These are phyloP conservation scores for Chaenocephalus aceratus DNA, from an alignment of 2,113 vertebrate genomes.

Conservation along the genomic window DNA sequence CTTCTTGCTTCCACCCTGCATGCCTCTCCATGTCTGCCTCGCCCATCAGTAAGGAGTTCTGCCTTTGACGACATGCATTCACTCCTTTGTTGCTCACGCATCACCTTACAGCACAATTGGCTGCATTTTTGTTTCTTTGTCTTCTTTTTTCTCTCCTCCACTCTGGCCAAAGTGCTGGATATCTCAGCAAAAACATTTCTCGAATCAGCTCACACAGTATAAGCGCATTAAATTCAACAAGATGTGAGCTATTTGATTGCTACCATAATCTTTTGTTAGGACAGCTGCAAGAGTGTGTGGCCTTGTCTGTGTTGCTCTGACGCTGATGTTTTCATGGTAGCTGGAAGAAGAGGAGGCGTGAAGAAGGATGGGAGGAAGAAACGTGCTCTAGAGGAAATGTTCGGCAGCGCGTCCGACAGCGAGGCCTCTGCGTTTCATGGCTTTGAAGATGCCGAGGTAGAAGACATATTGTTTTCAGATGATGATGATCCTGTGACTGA, in stretches of 20 bases:
- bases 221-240: slow-evolving; percentile 34
- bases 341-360: slow-evolving; percentile 90
- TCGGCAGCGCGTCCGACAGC: slow-evolving; percentile 93
- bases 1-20: slow-evolving; percentile 64
- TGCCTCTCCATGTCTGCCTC: slow-evolving; percentile 59
- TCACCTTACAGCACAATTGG: slow-evolving; percentile 40
- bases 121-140: slow-evolving; percentile 21
- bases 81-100: slow-evolving; percentile 57
- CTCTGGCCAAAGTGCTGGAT: slow-evolving; percentile 34
- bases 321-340: slow-evolving; percentile 91
- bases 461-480: slow-evolving; percentile 88
- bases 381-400: slow-evolving; percentile 92
- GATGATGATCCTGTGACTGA: slow-evolving; percentile 72
- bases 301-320: slow-evolving; percentile 89
- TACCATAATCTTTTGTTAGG: slow-evolving; percentile 34
- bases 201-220: slow-evolving; percentile 6
- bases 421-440: slow-evolving; percentile 95
- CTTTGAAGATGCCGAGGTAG: slow-evolving; percentile 93
- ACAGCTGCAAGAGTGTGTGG: slow-evolving; percentile 51
- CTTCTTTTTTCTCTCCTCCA: slow-evolving; percentile 14
- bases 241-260: slow-evolving; percentile 32
- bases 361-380: slow-evolving; percentile 90
- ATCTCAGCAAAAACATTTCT: slow-evolving; percentile 34
- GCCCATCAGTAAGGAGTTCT: slow-evolving; percentile 42
- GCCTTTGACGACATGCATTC: slow-evolving; percentile 44